A percentile compares a stretch with the other conserved stretches of the same genome.
Conservation (phyloP, 1,140 invertebrate genomes). For the Paraescarpia echinospica region DNA sequence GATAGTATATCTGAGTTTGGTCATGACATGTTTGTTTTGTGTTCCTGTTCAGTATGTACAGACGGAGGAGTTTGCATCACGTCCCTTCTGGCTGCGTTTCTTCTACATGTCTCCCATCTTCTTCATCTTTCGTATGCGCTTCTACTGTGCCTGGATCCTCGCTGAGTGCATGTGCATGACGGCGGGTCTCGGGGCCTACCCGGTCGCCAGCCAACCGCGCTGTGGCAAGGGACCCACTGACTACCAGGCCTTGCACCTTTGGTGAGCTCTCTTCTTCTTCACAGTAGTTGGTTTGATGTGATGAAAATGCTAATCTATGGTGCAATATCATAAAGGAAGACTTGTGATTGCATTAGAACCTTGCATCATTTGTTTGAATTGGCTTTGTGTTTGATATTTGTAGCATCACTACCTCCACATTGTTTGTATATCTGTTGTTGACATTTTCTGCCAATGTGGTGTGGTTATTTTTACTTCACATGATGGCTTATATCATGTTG, state of each 20-base stretch:
- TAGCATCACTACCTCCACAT: too few relatives aligned
- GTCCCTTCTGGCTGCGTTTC: constrained; percentile 69
- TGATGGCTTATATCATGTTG: too few relatives aligned
- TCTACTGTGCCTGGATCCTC: constrained; percentile 86
- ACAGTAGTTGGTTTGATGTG: background rate
- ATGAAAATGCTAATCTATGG: background rate
- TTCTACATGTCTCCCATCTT: constrained; percentile 86
- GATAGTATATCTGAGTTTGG: too few relatives aligned
- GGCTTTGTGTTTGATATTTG: too few relatives aligned
- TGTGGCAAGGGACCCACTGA: constrained; percentile 80
- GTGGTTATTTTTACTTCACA: too few relatives aligned
- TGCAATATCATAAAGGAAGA: background rate
- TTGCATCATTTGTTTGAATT: background rate
- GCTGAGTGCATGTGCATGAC: constrained; percentile 91
- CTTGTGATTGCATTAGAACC: background rate
- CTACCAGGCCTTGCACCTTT: constrained; percentile 54
- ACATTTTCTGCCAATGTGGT: too few relatives aligned
- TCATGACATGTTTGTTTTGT: background rate
- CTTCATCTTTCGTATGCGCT: constrained; percentile 81
- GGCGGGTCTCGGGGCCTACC: constrained; percentile 88
- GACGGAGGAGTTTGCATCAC: constrained; percentile 53
- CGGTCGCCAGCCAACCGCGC: constrained; percentile 68
- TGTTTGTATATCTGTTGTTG: too few relatives aligned
- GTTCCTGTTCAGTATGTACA: constrained; percentile 47
- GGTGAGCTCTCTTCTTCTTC: background rate